phyloP scores from a whole-genome alignment of 1,140 invertebrate species.

The Heliconius melpomene region DNA sequence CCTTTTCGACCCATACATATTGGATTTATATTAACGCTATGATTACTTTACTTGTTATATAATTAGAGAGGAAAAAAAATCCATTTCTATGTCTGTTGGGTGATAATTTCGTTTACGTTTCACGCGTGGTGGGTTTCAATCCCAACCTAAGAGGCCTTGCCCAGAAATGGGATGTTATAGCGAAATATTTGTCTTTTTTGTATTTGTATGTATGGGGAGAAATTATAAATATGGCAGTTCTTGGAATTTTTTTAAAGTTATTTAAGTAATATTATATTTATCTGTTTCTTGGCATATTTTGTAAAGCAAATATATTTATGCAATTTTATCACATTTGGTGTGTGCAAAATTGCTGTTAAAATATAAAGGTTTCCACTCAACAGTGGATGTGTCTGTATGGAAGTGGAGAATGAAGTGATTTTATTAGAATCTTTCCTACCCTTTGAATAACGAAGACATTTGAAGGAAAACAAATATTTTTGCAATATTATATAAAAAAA shows the following conservation, averaged over 20 bases:
- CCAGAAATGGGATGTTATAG: conserved; percentile 2
- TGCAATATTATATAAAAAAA: background rate
- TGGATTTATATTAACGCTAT: conserved; percentile 29
- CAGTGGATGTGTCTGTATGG: background rate
- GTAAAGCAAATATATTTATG: background rate
- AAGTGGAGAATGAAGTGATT: background rate
- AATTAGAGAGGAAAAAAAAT: background rate
- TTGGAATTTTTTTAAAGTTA: background rate
- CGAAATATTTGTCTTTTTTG: background rate
- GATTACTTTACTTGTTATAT: background rate
- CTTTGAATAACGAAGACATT: background rate
- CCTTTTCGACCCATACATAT: conserved; percentile 6
- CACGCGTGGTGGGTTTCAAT: background rate
- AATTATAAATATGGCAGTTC: conserved; percentile 10
- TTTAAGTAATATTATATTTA: background rate
- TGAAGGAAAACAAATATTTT: background rate
- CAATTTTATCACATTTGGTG: background rate
- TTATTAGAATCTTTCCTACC: background rate
- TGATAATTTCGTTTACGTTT: background rate
- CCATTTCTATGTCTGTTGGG: background rate
- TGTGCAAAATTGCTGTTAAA: too few relatives aligned
- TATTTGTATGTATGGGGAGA: background rate
- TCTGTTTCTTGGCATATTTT: background rate
- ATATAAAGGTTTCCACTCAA: too few relatives aligned
- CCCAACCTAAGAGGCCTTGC: conserved; percentile 7